Conservation (phyloP, 2,113 vertebrate genomes). For the Blennius ocellaris region DNA sequence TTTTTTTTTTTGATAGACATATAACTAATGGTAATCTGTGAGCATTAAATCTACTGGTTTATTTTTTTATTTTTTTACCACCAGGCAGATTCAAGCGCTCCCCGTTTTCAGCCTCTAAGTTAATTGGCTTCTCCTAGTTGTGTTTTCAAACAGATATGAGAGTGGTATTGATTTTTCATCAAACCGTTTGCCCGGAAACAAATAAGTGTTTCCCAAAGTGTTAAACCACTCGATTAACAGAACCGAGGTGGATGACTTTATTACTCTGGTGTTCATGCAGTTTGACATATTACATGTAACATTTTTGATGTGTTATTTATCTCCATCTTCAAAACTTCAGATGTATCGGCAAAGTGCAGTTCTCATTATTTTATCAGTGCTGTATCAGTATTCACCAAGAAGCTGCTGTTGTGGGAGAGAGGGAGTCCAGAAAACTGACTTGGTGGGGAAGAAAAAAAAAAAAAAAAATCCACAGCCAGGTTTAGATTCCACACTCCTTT, state of each 20-base stretch:
- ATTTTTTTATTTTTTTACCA: not conserved
- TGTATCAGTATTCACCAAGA: slow-evolving; percentile 55
- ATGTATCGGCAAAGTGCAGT: slow-evolving; percentile 26
- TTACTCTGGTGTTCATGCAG: not conserved
- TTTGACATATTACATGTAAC: not conserved
- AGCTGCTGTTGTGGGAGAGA: slow-evolving; percentile 41
- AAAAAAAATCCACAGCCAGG: slow-evolving; percentile 23
- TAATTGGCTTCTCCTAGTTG: not conserved
- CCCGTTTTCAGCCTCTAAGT: too few relatives aligned
- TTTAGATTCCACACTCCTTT: slow-evolving; percentile 46
- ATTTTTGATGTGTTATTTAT: slow-evolving; percentile 23
- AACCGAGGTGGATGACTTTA: not conserved
- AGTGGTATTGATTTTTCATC: not conserved
- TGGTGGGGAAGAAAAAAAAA: slow-evolving; percentile 19
- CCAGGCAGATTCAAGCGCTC: not conserved
- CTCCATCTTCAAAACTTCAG: slow-evolving; percentile 1
- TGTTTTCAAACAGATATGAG: not conserved
- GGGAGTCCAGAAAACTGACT: slow-evolving; percentile 38
- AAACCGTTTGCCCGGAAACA: not conserved
- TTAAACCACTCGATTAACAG: not conserved
- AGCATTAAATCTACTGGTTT: too few relatives aligned
- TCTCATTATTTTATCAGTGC: not conserved
- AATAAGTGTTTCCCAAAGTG: not conserved
- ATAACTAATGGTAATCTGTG: too few relatives aligned
- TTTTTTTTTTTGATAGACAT: too few relatives aligned